Evolutionary conservation across 1,140 invertebrate genomes (phyloP).

Genomic region (Drosophila pandora): DNA sequence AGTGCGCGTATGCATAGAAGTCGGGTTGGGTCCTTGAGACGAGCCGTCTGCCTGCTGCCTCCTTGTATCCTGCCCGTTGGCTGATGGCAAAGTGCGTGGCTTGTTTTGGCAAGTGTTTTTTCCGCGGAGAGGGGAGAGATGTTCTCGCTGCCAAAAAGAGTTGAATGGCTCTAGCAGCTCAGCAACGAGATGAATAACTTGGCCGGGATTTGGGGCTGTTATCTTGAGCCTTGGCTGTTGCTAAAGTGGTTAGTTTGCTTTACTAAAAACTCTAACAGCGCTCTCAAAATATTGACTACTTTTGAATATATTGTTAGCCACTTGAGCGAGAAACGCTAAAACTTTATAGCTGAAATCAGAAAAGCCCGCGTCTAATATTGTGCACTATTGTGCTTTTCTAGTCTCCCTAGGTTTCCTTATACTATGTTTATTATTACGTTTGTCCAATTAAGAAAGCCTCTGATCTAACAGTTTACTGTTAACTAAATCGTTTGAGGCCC

Average conservation of each 20-base stretch:
- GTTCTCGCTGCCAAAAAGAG: conserved; percentile 29
- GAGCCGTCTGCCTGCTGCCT: conserved; percentile 27
- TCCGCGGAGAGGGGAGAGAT: neutral
- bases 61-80: conserved; percentile 7
- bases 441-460: neutral
- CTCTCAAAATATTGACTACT: conserved; percentile 42
- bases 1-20: conserved; percentile 31
- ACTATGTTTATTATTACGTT: no score
- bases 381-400: no score
- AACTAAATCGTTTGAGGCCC: neutral
- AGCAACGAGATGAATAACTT: conserved; percentile 53
- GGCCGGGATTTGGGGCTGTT: conserved; percentile 39
- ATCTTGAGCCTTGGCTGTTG: conserved; percentile 24
- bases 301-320: conserved; percentile 27
- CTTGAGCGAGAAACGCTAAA: conserved; percentile 14
- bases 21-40: conserved; percentile 50
- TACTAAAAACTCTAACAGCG: conserved; percentile 4
- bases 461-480: neutral
- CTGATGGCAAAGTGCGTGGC: conserved; percentile 54
- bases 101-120: conserved; percentile 75
- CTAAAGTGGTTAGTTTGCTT: conserved; percentile 31
- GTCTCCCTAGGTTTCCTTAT: no score
- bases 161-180: conserved; percentile 31
- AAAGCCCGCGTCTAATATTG: conserved; percentile 1
- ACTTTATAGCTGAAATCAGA: conserved; percentile 1